These are phyloP conservation scores for Cryptosula pallasiana DNA, from an alignment of 2,888 invertebrate genomes.

Conservation along the genomic window DNA sequence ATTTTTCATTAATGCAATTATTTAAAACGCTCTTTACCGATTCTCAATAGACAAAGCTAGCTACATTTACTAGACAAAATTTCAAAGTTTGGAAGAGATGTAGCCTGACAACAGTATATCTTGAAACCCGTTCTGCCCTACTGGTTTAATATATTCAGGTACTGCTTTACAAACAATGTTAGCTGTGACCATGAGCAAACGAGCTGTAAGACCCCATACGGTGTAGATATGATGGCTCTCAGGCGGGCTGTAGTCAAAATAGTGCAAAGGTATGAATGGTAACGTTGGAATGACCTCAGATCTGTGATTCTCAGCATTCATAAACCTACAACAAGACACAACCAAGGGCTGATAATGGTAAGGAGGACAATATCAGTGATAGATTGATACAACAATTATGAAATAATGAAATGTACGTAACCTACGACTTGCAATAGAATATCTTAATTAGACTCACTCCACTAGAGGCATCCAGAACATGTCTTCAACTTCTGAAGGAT, in stretches of 20 bases:
- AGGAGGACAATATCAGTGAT: no score
- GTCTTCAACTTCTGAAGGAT: slow-evolving; percentile 6
- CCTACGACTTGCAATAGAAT: no score
- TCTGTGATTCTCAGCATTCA: neutral
- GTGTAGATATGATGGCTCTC: neutral
- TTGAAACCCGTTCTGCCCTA: neutral
- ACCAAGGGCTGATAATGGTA: no score
- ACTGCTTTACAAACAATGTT: neutral
- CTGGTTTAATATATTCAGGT: neutral
- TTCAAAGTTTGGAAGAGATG: neutral
- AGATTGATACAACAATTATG: no score
- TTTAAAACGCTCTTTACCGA: no score
- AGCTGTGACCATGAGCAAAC: neutral
- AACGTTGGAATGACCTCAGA: neutral
- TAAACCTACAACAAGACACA: neutral
- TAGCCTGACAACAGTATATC: neutral
- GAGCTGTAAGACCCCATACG: slow-evolving; percentile 8
- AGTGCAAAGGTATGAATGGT: neutral
- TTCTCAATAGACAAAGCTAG: no score
- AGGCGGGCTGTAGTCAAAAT: neutral
- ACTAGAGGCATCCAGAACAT: slow-evolving; percentile 8
- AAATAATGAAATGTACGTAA: no score
- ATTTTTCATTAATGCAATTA: no score
- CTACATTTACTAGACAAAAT: no score
- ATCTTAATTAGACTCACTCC: neutral